phyloP scores from a whole-genome alignment of 2,888 invertebrate genomes.

The Abscondita cerata region DNA sequence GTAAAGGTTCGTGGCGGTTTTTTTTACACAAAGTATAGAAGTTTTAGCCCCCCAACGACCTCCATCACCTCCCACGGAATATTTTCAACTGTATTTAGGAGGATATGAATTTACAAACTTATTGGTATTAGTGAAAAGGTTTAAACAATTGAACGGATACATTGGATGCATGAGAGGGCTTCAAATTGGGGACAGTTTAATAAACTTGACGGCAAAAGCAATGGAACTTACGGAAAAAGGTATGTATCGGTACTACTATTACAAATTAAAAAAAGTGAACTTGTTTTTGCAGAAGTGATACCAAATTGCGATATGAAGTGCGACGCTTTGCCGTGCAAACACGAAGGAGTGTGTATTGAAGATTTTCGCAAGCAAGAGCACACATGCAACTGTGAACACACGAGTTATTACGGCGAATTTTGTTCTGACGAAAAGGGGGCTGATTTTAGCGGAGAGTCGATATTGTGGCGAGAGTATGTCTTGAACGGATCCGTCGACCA shows the following conservation, averaged over 20 bases:
- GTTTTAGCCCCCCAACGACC: slow-evolving; percentile 80
- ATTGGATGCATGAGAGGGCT: slow-evolving; percentile 88
- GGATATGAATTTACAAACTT: slow-evolving; percentile 82
- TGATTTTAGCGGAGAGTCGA: slow-evolving; percentile 87
- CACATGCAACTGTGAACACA: slow-evolving; percentile 87
- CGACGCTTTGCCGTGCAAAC: slow-evolving; percentile 85
- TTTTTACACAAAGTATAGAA: slow-evolving; percentile 5
- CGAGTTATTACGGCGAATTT: slow-evolving; percentile 88
- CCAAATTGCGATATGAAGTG: slow-evolving; percentile 90
- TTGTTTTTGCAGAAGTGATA: slow-evolving; percentile 67
- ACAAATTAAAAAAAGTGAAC: neutral
- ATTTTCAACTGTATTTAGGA: slow-evolving; percentile 88
- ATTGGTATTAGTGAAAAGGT: slow-evolving; percentile 64
- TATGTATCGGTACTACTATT: neutral
- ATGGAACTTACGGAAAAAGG: slow-evolving; percentile 56
- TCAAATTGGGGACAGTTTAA: slow-evolving; percentile 80
- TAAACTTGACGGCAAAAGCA: slow-evolving; percentile 78
- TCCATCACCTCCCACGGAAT: slow-evolving; percentile 87
- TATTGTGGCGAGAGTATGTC: slow-evolving; percentile 78
- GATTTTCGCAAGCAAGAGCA: slow-evolving; percentile 87
- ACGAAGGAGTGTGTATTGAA: slow-evolving; percentile 86
- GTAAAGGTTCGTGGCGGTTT: neutral
- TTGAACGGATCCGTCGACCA: slow-evolving; percentile 74
- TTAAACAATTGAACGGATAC: slow-evolving; percentile 71
- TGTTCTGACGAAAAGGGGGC: slow-evolving; percentile 91